A percentile compares a stretch with the other conserved stretches of the same genome.
These are phyloP conservation scores for Glyptemys insculpta DNA, from an alignment of 2,797 vertebrate genomes.

Conservation along the genomic window DNA sequence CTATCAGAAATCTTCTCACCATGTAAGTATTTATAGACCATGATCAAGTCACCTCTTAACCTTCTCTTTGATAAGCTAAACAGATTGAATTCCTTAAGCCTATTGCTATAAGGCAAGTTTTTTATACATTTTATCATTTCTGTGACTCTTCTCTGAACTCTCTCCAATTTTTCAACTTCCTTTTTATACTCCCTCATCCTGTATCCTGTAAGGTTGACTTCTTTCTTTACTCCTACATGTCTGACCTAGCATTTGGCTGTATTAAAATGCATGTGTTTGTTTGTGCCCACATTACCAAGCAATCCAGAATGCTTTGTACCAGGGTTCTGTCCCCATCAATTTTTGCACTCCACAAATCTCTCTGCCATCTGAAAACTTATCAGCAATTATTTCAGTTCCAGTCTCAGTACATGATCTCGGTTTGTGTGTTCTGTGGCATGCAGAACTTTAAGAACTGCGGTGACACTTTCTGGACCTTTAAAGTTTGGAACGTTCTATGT, in stretches of 20 bases:
- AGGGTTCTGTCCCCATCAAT: not conserved
- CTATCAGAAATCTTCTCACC: conserved; percentile 69
- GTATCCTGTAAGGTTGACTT: not conserved
- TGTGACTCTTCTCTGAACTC: no score
- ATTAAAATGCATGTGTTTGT: fast-evolving
- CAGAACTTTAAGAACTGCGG: no score
- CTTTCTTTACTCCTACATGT: not conserved
- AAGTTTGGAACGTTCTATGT: no score
- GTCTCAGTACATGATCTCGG: no score
- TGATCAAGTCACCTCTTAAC: conserved; percentile 70
- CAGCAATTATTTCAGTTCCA: no score
- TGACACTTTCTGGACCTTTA: no score
- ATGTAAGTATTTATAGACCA: conserved; percentile 46
- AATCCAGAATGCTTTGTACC: fast-evolving
- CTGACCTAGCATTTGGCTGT: not conserved
- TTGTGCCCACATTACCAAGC: not conserved
- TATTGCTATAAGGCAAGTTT: no score
- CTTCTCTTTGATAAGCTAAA: conserved; percentile 68
- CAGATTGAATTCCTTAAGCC: conserved; percentile 64
- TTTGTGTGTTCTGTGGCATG: no score
- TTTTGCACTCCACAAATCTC: no score
- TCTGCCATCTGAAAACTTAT: no score
- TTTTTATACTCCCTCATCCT: not conserved
- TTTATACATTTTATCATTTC: no score
- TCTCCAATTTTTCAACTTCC: not conserved